Conservation (phyloP, 2,797 vertebrate genomes). For the Rhabdomys pumilio region DNA sequence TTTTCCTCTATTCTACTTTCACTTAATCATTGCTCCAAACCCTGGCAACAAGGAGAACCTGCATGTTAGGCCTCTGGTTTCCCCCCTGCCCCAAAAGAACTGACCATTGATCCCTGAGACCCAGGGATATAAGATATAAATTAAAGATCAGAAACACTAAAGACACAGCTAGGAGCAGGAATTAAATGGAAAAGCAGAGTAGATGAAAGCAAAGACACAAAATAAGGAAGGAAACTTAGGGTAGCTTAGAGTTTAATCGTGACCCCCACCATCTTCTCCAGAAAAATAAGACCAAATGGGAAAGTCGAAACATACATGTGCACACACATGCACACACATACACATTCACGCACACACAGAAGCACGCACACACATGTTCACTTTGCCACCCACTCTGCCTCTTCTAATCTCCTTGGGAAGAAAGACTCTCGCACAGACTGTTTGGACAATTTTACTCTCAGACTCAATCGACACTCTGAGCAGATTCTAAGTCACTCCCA, state of each 20-base stretch:
- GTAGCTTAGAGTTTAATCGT: not conserved
- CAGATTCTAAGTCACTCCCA: slow-evolving; percentile 6
- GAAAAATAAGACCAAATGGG: not conserved
- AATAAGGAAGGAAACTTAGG: not conserved
- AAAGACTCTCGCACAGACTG: not conserved
- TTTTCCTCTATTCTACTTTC: not conserved
- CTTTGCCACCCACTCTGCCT: not conserved
- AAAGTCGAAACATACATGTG: not conserved
- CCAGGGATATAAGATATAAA: not conserved
- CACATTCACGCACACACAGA: too few relatives aligned
- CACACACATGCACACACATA: not conserved
- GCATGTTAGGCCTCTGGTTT: not conserved
- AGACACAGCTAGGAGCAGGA: not conserved
- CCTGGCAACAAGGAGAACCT: not conserved
- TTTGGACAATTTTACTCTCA: slow-evolving; percentile 11
- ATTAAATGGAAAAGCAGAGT: not conserved
- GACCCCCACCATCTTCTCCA: not conserved
- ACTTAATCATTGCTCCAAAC: not conserved
- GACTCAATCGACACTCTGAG: not conserved
- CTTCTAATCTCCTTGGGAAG: not conserved
- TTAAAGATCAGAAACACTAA: slow-evolving; percentile 12
- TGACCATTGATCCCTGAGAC: not conserved
- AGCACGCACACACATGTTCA: not conserved
- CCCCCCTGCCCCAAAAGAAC: not conserved
- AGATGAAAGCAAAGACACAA: not conserved